Conservation (phyloP, 2,888 invertebrate genomes). For the Smittia aterrima region DNA sequence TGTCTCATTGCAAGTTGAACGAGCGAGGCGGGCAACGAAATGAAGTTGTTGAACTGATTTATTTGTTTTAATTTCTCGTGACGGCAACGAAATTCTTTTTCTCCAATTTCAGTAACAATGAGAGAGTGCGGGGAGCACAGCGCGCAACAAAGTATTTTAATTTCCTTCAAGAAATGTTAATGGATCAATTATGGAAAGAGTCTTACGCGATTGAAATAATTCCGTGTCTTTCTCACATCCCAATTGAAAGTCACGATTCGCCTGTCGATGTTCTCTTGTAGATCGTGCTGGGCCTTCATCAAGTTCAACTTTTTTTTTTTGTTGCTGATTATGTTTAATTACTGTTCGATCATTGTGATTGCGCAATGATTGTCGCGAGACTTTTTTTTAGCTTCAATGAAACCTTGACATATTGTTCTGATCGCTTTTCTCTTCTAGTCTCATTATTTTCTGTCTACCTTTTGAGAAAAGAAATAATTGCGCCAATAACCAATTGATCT, state of each 20-base stretch:
- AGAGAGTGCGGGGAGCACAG: neutral
- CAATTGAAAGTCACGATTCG: conserved; percentile 14
- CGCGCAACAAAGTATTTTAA: conserved; percentile 17
- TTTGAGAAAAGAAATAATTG: neutral
- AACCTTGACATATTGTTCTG: neutral
- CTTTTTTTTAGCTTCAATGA: neutral
- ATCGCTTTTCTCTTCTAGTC: neutral
- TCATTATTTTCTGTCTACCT: neutral
- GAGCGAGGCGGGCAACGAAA: neutral
- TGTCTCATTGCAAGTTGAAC: conserved; percentile 1
- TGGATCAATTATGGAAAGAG: conserved; percentile 1
- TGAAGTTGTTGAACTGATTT: conserved; percentile 26
- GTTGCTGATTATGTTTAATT: neutral
- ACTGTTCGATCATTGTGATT: neutral
- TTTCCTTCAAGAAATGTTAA: neutral
- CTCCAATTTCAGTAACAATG: neutral
- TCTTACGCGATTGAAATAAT: neutral
- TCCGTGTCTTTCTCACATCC: neutral
- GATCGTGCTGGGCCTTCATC: conserved; percentile 3
- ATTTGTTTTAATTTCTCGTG: conserved; percentile 28
- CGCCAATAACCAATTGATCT: conserved; percentile 17
- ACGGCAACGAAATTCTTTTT: conserved; percentile 13
- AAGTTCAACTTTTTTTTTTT: conserved; percentile 8
- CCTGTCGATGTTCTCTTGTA: neutral
- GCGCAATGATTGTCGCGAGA: no score